These are phyloP conservation scores for Ursus arctos DNA, from an alignment of 2,113 vertebrate genomes.

Conservation along the genomic window DNA sequence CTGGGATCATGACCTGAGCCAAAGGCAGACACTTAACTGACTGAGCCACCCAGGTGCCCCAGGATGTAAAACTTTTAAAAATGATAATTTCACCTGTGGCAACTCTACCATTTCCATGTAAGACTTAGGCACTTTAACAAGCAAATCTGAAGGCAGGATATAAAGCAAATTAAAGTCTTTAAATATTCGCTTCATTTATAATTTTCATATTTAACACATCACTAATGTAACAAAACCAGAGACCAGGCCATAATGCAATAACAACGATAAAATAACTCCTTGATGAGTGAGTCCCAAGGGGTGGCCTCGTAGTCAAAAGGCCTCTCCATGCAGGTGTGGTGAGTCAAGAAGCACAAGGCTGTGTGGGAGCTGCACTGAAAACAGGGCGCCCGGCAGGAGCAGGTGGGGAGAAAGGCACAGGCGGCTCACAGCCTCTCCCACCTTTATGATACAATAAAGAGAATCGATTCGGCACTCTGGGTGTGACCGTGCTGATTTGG, in stretches of 20 bases:
- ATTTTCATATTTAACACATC: conserved; percentile 11
- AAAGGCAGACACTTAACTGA: background rate
- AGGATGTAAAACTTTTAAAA: background rate
- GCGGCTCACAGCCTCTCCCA: background rate
- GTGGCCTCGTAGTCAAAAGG: background rate
- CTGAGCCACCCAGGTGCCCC: background rate
- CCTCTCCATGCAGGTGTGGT: background rate
- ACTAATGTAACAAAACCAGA: background rate
- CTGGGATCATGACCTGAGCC: background rate
- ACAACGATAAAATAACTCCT: background rate
- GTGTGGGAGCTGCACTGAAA: background rate
- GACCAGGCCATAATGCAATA: background rate
- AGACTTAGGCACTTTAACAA: background rate
- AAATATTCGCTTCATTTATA: background rate
- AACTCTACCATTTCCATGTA: background rate
- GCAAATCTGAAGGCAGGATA: background rate
- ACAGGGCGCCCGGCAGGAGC: background rate
- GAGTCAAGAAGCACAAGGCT: background rate
- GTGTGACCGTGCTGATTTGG: background rate
- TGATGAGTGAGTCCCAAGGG: background rate
- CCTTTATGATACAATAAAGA: background rate
- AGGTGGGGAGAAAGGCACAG: background rate
- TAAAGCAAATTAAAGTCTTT: conserved; percentile 40
- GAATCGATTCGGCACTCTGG: background rate
- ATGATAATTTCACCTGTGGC: background rate